phyloP scores from a whole-genome alignment of 1,140 invertebrate species.

The Drosophila insularis region DNA sequence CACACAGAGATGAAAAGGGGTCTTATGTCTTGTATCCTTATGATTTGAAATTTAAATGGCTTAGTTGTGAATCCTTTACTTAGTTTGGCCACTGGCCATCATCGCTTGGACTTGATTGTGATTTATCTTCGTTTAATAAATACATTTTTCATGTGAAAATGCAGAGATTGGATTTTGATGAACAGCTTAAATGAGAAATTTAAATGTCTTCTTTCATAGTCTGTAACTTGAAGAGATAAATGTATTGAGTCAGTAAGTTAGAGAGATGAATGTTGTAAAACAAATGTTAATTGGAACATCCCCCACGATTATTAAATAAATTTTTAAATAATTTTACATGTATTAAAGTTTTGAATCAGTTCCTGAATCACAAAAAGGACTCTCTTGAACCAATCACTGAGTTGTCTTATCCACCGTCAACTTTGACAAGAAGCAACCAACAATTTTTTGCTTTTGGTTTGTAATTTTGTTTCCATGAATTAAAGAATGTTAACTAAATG shows the following conservation, averaged over 20 bases:
- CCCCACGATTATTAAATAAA: too few species aligned
- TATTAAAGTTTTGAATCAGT: too few species aligned
- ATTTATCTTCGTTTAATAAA: slow-evolving; percentile 35
- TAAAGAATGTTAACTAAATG: too few species aligned
- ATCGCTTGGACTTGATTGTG: slow-evolving; percentile 21
- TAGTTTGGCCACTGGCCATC: slow-evolving; percentile 37
- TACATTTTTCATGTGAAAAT: slow-evolving; percentile 2
- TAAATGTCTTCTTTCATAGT: neutral
- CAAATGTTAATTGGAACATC: neutral
- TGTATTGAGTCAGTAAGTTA: neutral
- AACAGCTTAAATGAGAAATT: neutral
- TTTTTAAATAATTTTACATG: too few species aligned
- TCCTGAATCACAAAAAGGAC: too few species aligned
- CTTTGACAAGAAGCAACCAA: too few species aligned
- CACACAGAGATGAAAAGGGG: slow-evolving; percentile 24
- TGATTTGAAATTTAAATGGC: slow-evolving; percentile 64
- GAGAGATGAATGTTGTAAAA: neutral
- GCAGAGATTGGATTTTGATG: slow-evolving; percentile 10
- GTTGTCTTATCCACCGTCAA: too few species aligned
- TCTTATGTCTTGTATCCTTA: slow-evolving; percentile 22
- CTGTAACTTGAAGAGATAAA: too few species aligned
- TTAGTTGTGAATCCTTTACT: slow-evolving; percentile 44
- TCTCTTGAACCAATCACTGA: too few species aligned
- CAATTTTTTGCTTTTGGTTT: too few species aligned
- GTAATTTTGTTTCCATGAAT: too few species aligned